These are phyloP conservation scores for Hyles vespertilio DNA, from an alignment of 1,140 invertebrate species.

Conservation along the genomic window DNA sequence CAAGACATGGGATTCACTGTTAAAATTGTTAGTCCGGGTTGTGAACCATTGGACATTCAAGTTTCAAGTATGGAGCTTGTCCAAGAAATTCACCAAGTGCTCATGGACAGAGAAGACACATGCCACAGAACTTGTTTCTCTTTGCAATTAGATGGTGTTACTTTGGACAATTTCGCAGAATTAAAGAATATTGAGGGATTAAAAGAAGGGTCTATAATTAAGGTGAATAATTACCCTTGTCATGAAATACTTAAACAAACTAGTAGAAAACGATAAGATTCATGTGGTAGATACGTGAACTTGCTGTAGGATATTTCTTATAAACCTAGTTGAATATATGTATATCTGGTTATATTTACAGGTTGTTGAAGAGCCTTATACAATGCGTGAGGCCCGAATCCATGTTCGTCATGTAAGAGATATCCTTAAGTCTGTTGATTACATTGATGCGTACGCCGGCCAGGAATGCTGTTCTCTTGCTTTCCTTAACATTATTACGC, in stretches of 20 bases:
- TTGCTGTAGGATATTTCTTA: no score
- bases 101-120: conserved; percentile 98
- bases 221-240: conserved; percentile 75
- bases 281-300: no score
- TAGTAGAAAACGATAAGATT: no score
- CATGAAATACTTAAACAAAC: no score
- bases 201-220: conserved; percentile 95
- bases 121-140: conserved; percentile 99
- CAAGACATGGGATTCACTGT: conserved; percentile 96
- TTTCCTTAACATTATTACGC: conserved; percentile 95
- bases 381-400: conserved; percentile 96
- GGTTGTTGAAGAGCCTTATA: conserved; percentile 96
- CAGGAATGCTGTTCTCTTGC: conserved; percentile 96
- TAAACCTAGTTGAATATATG: conserved; percentile 1
- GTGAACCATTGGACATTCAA: conserved; percentile 94
- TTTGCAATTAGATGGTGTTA: conserved; percentile 94
- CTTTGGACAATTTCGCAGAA: conserved; percentile 98
- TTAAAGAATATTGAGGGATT: conserved; percentile 96
- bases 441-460: conserved; percentile 95
- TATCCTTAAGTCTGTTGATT: conserved; percentile 94
- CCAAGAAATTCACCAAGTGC: conserved; percentile 98
- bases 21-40: conserved; percentile 91
- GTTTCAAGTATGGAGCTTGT: conserved; percentile 98
- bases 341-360: conserved; percentile 21
- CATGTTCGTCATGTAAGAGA: conserved; percentile 98